These are phyloP conservation scores for Nymphalis io DNA, from an alignment of 1,140 invertebrate genomes.

Conservation along the genomic window DNA sequence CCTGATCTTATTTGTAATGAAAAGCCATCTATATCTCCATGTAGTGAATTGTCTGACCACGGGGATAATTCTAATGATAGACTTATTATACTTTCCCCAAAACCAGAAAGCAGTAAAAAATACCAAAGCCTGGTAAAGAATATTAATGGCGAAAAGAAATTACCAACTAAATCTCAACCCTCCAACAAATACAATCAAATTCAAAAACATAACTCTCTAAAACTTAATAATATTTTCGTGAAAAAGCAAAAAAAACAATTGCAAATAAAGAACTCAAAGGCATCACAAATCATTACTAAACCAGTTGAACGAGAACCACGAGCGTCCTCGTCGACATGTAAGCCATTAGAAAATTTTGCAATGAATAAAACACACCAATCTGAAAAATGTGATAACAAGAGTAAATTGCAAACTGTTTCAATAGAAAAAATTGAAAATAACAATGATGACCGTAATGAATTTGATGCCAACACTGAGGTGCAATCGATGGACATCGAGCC, in stretches of 20 bases:
- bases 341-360: constrained; percentile 57
- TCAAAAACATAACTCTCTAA: constrained; percentile 62
- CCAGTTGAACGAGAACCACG: constrained; percentile 45
- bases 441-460: constrained; percentile 54
- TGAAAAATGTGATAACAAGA: constrained; percentile 51
- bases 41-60: constrained; percentile 74
- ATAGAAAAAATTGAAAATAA: constrained; percentile 78
- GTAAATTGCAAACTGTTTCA: constrained; percentile 64
- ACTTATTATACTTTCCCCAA: constrained; percentile 49
- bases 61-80: constrained; percentile 67
- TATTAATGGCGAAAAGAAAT: constrained; percentile 42
- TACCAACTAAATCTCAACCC: constrained; percentile 39
- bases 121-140: constrained; percentile 36
- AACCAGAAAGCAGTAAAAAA: constrained; percentile 42
- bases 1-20: constrained; percentile 79
- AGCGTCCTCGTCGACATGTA: constrained; percentile 55
- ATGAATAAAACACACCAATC: constrained; percentile 60
- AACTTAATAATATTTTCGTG: constrained; percentile 71
- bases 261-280: constrained; percentile 73
- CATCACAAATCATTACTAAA: constrained; percentile 35
- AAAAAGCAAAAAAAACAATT: constrained; percentile 77
- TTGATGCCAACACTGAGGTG: constrained; percentile 71
- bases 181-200: no score
- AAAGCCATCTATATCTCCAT: constrained; percentile 77
- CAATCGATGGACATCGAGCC: constrained; percentile 74